Base-by-base conservation (phyloP, 2,888 invertebrate genomes). In the Dorcus parallelipipedus region DNA sequence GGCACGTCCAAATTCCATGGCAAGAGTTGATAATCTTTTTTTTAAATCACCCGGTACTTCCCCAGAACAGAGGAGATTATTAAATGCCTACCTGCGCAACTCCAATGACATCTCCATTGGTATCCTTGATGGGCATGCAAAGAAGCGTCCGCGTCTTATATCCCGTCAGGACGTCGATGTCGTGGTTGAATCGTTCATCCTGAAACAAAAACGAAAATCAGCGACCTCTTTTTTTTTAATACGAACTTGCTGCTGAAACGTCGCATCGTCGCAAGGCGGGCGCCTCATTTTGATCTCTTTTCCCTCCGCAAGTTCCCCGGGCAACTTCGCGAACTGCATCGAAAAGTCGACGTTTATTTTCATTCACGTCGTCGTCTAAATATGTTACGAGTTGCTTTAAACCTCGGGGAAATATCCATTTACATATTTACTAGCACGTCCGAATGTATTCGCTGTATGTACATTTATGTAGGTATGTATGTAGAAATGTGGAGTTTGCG, bases 61-160 rank as follows among this genome's bases (percentile, higher is more conserved):
- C 3, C 3, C 6, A 14, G 3, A 41, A 41, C 4, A 10, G 6
- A 41, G 6, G 14, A 42, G 10, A 10, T 14, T 8, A 45, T 45
- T 20, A 48, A 71, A 81, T 78, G 93, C 90, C 86, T 97, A 93
- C 90, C 86, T 97, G 97, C 54, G 97, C 97, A 57, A 98, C 97
- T 20, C 97, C 98, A 69, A 97, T 90, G 69, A 97, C 94, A 78
- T 97, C 95, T 40, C 94, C 95, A 71, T 90, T 90, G 76, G 90
- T 91, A 80, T 96, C 96, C 80, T 93, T 92, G 76, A 97, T 96
- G 54, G 96, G 95, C 95, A 95, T 95, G 78, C 96, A 96, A 61
- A 97, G 85, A 66, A 97, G 86, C 55, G 94, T 93, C 79, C 91
- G 87, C 54, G 96, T 97, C 77, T 90, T 89, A 81, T 95, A 97